A percentile compares a stretch with the other conserved stretches of the same genome.
These are phyloP conservation scores for Lethocerus indicus DNA, from an alignment of 1,140 invertebrate species.

Conservation along the genomic window DNA sequence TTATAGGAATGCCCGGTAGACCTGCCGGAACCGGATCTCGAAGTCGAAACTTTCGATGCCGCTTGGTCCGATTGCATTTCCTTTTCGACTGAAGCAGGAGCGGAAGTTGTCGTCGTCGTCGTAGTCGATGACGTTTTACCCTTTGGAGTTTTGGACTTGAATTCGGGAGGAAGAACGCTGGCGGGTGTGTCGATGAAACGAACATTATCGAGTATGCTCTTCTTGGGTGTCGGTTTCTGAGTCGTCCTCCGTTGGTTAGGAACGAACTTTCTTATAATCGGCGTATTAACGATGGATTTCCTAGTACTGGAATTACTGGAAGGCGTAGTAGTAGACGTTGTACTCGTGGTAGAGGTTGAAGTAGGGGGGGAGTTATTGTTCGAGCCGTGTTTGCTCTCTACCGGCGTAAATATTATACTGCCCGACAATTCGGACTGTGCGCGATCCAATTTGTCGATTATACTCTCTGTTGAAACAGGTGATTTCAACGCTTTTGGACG, in stretches of 20 bases:
- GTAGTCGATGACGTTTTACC: conserved; percentile 31
- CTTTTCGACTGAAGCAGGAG: conserved; percentile 15
- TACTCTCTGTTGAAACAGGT: conserved; percentile 52
- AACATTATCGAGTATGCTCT: conserved; percentile 31
- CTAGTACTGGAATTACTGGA: conserved; percentile 26
- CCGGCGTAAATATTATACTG: conserved; percentile 46
- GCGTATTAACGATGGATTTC: no score
- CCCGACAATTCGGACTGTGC: conserved; percentile 66
- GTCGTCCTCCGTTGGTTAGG: conserved; percentile 33
- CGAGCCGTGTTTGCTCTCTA: conserved; percentile 25
- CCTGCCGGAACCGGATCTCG: conserved; percentile 10
- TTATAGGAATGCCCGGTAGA: conserved; percentile 13
- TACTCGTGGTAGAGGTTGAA: conserved; percentile 15
- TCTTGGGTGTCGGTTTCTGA: conserved; percentile 23
- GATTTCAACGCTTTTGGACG: no score
- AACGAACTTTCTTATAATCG: conserved; percentile 51
- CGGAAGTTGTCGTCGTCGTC: no score
- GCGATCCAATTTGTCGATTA: conserved; percentile 65
- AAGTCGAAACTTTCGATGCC: neutral
- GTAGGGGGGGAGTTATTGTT: conserved; percentile 22
- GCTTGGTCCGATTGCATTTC: conserved; percentile 19
- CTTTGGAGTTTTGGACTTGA: conserved; percentile 28
- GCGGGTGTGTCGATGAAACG: conserved; percentile 37
- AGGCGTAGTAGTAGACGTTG: conserved; percentile 18
- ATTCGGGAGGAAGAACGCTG: conserved; percentile 40